Conservation (phyloP, 1,140 invertebrate genomes). For the Meloidogyne chitwoodi region DNA sequence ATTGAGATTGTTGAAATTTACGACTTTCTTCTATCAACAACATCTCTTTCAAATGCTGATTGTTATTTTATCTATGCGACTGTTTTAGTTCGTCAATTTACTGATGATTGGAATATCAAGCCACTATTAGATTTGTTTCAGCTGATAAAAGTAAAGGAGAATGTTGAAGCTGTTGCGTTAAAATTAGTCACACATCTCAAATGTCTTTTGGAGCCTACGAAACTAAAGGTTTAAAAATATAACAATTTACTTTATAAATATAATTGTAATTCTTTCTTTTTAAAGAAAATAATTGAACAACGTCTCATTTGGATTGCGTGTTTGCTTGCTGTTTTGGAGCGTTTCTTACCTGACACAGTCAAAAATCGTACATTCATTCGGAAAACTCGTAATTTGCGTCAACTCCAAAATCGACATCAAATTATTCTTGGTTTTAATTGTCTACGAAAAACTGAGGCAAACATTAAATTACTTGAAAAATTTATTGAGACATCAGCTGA, state of each 20-base stretch:
- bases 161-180: slow-evolving; percentile 8
- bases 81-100: slow-evolving; percentile 13
- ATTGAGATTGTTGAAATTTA: slow-evolving; percentile 24
- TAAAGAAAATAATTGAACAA: slow-evolving; percentile 9
- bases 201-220: slow-evolving; percentile 12
- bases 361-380: background rate
- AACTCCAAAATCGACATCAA: slow-evolving; percentile 19
- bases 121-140: slow-evolving; percentile 24
- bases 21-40: background rate
- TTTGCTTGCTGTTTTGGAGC: slow-evolving; percentile 24
- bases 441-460: background rate
- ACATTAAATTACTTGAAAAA: slow-evolving; percentile 9
- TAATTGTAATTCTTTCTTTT: no score
- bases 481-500: slow-evolving; percentile 16
- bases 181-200: slow-evolving; percentile 24
- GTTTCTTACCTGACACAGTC: slow-evolving; percentile 1
- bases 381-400: slow-evolving; percentile 8
- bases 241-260: no score
- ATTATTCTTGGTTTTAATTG: slow-evolving; percentile 20
- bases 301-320: slow-evolving; percentile 20
- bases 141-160: slow-evolving; percentile 21
- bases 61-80: slow-evolving; percentile 26
- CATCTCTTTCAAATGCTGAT: slow-evolving; percentile 9
- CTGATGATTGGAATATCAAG: slow-evolving; percentile 14
- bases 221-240: slow-evolving; percentile 9